Conservation (phyloP, 2,797 vertebrate species). For the Toxotes lorentzi region DNA sequence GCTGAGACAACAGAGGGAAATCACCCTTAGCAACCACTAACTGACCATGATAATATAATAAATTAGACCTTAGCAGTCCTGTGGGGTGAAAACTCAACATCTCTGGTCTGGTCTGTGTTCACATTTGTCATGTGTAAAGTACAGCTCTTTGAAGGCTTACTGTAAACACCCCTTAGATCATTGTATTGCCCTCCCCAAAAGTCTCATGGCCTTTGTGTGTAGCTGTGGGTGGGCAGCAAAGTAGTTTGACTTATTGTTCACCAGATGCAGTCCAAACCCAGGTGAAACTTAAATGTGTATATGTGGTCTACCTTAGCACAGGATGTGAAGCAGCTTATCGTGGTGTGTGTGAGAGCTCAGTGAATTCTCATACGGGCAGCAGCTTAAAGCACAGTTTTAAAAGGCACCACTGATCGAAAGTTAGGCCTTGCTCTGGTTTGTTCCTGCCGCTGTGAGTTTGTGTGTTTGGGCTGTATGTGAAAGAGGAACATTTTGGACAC, state of each 20-base stretch:
- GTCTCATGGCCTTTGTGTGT: constrained; percentile 45
- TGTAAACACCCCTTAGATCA: constrained; percentile 53
- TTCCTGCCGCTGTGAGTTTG: constrained; percentile 30
- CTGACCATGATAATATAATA: constrained; percentile 30
- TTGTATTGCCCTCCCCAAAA: neutral
- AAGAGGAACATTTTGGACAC: constrained; percentile 85
- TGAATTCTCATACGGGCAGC: constrained; percentile 37
- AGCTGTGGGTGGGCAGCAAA: constrained; percentile 46
- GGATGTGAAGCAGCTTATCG: constrained; percentile 62
- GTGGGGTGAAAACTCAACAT: constrained; percentile 3
- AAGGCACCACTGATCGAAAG: constrained; percentile 25
- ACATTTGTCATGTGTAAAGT: constrained; percentile 61
- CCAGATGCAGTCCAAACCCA: constrained; percentile 50
- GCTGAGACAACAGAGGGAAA: constrained; percentile 3
- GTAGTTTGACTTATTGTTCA: constrained; percentile 36
- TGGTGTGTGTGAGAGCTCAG: constrained; percentile 9
- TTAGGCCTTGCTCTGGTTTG: constrained; percentile 17
- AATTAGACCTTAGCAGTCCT: neutral
- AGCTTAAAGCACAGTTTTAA: constrained; percentile 7
- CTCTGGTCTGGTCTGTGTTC: constrained; percentile 39
- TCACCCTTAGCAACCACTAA: neutral
- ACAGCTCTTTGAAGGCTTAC: constrained; percentile 65
- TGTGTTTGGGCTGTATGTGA: constrained; percentile 67
- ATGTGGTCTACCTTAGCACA: constrained; percentile 71
- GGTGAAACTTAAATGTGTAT: constrained; percentile 67